Evolutionary conservation across 2,888 invertebrate species (phyloP).

Genomic region (Polylopha cassiicola): DNA sequence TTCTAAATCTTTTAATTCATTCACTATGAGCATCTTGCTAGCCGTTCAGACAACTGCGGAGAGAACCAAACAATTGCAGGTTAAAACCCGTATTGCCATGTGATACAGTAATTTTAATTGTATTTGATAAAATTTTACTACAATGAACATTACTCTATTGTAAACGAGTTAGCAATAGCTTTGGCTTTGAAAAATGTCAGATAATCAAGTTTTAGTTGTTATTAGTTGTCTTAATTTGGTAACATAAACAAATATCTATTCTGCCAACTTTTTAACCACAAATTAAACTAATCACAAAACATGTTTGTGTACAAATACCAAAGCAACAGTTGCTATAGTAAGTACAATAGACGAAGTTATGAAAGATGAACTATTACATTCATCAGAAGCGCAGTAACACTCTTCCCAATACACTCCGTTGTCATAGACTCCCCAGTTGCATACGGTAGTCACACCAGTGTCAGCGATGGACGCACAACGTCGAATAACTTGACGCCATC

Average conservation of each 20-base stretch:
- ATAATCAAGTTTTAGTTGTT: background rate
- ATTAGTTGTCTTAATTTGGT: background rate
- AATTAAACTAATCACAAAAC: slow-evolving; percentile 23
- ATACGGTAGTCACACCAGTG: slow-evolving; percentile 95
- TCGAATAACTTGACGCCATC: slow-evolving; percentile 94
- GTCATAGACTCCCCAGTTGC: slow-evolving; percentile 96
- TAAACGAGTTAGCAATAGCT: no score
- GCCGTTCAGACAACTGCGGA: no score
- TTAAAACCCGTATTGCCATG: no score
- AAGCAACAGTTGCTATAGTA: slow-evolving; percentile 27
- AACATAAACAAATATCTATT: background rate
- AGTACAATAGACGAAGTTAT: slow-evolving; percentile 39
- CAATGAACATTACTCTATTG: no score
- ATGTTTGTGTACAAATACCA: slow-evolving; percentile 21
- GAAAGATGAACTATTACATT: slow-evolving; percentile 81
- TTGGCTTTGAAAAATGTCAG: no score
- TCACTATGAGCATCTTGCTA: no score
- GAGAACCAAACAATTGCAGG: no score
- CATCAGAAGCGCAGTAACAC: slow-evolving; percentile 95
- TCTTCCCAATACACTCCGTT: slow-evolving; percentile 98
- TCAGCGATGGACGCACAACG: slow-evolving; percentile 94
- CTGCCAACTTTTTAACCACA: slow-evolving; percentile 5
- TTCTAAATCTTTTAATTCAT: no score
- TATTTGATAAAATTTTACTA: no score
- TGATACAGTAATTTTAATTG: no score